Base-by-base conservation (phyloP, 2,888 invertebrate species). In the Lepidonotus clava region DNA sequence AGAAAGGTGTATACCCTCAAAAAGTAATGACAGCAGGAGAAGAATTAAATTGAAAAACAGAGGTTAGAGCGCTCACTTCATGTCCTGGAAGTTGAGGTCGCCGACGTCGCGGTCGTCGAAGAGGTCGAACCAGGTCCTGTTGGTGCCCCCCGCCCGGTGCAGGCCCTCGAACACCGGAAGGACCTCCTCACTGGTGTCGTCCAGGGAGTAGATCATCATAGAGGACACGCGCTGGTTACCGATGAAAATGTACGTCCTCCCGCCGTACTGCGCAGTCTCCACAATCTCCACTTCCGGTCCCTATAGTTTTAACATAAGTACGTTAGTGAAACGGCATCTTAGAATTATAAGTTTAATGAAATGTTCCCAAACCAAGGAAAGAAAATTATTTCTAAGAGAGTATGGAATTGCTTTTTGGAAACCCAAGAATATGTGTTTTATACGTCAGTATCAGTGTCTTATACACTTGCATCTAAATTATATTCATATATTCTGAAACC, bases 201-300 rank as follows among this genome's bases (percentile, higher is more conserved):
- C 56, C 46, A 86, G 28, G 4, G 86, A 86, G 86, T 86, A 86
- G 21, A 86, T 77, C 51, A 86, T 86, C 51, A 86, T 56, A 32
- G 86, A 51, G 6, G 86, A 86, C 36, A 86, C 86, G 1, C 86
- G 56, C 51, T 86, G 86, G 40, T 86, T 86, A 4, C 86, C 86
- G 40, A 86, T 67, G 56, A 86, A 86, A 24, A 86, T 61, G 40
- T 86, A 86, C n/a, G 86, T 86, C 32, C n/a, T 24, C 11, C 77
- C 86, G 0, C 61, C 80, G 32, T 40, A 61, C 21, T 24, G 46
- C 4, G 77, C 86, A 24, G 80, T 80, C 56, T 86, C 86, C n/a
- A 86, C 77, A 6, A 86, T 86, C 61, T 86, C 86, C 21, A 86
- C 86, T 38, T 86, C 86, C 34, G 86, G 86, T 46, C 86, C 86